These are phyloP conservation scores for Caenorhabditis afra DNA, from an alignment of 2,888 invertebrate species.

Conservation along the genomic window DNA sequence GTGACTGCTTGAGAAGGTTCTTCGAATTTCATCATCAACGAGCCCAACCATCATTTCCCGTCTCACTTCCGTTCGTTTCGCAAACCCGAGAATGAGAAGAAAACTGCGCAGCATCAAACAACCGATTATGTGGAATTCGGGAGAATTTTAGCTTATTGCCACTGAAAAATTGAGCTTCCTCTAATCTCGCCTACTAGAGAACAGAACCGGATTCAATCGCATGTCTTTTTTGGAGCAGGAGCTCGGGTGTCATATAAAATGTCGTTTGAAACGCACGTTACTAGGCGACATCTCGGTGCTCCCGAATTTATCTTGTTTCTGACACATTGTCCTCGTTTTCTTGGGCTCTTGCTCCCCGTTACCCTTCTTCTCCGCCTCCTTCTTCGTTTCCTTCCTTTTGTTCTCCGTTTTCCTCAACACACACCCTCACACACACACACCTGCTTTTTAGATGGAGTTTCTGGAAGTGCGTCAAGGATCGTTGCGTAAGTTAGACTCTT, in stretches of 20 bases:
- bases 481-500: conserved; percentile 54
- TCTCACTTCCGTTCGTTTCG: conserved; percentile 17
- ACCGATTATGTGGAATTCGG: conserved; percentile 24
- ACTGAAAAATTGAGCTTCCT: conserved; percentile 24
- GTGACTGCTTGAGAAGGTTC: conserved; percentile 12
- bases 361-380: conserved; percentile 21
- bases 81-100: conserved; percentile 8
- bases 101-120: conserved; percentile 39
- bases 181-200: neutral
- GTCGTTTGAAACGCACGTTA: conserved; percentile 41
- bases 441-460: conserved; percentile 62
- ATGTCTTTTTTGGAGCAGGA: conserved; percentile 2
- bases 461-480: conserved; percentile 64
- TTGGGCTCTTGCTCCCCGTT: conserved; percentile 11
- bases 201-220: neutral
- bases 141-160: conserved; percentile 28
- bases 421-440: conserved; percentile 32
- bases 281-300: conserved; percentile 30
- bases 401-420: conserved; percentile 11
- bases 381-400: conserved; percentile 17
- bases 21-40: conserved; percentile 31
- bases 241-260: neutral
- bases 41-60: conserved; percentile 40
- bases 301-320: conserved; percentile 33
- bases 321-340: conserved; percentile 43